Evolutionary conservation across 2,888 invertebrate species (phyloP).

Genomic region (Phyto melanocephala): DNA sequence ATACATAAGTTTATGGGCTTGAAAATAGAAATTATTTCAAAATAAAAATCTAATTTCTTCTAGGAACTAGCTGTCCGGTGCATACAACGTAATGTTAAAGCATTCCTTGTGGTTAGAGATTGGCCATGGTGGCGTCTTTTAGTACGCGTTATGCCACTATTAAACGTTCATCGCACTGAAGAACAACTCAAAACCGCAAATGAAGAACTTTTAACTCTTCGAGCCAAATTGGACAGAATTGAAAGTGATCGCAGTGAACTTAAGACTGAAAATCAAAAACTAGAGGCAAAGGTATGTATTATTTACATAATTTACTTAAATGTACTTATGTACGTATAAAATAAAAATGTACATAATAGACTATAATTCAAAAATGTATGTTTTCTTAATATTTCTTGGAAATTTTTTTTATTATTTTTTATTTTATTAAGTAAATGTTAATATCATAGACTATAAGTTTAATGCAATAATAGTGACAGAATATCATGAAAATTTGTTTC

Average conservation of each 20-base stretch:
- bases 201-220: constrained; percentile 92
- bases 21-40: not conserved
- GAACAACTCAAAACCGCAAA: constrained; percentile 90
- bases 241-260: constrained; percentile 91
- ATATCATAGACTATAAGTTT: no score
- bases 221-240: constrained; percentile 90
- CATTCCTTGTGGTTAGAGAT: constrained; percentile 93
- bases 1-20: not conserved
- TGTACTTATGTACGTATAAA: not conserved
- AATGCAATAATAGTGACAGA: no score
- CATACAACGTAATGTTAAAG: constrained; percentile 95
- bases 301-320: not conserved
- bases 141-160: constrained; percentile 92
- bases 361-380: no score
- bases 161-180: constrained; percentile 96
- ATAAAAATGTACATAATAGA: no score
- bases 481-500: no score
- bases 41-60: not conserved
- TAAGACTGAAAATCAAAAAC: constrained; percentile 92
- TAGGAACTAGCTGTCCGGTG: constrained; percentile 93
- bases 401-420: no score
- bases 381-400: no score
- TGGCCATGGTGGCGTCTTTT: constrained; percentile 99
- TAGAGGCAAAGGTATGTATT: constrained; percentile 92
- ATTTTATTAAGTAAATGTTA: no score